phyloP scores from a whole-genome alignment of 2,797 vertebrate species.

The Arctocebus calabarensis region DNA sequence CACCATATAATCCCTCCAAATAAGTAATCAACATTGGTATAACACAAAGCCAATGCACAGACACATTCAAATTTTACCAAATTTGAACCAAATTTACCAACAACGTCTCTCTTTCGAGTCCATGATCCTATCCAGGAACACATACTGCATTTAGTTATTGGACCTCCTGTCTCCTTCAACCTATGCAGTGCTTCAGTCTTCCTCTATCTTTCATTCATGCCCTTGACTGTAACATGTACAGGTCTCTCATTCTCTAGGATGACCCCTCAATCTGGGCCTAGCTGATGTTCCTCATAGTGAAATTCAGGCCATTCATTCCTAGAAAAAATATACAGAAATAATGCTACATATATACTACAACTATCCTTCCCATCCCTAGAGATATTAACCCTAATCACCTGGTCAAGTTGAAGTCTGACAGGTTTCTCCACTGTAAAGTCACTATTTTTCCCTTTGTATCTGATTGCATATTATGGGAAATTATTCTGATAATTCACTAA shows the following conservation, averaged over 20 bases:
- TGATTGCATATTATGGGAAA: background rate
- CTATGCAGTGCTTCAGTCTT: slow-evolving; percentile 14
- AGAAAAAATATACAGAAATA: background rate
- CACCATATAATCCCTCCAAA: background rate
- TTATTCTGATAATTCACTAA: slow-evolving; percentile 38
- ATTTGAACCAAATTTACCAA: slow-evolving; percentile 23
- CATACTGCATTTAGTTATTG: background rate
- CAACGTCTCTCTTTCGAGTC: background rate
- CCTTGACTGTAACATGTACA: background rate
- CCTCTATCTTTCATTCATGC: background rate
- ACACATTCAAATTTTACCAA: slow-evolving; percentile 52
- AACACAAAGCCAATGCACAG: background rate
- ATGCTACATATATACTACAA: background rate
- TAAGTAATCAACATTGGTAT: background rate
- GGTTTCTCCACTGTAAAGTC: slow-evolving; percentile 18
- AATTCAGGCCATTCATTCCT: background rate
- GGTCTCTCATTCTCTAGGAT: slow-evolving; percentile 16
- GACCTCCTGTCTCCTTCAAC: background rate
- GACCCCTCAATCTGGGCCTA: background rate
- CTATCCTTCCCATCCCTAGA: background rate
- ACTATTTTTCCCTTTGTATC: slow-evolving; percentile 31
- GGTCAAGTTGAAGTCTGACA: background rate
- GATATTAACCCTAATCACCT: background rate
- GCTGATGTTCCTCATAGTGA: background rate
- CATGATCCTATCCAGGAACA: slow-evolving; percentile 29